Evolutionary conservation across 2,888 invertebrate species (phyloP).

Genomic region (Lucinisca nassula): DNA sequence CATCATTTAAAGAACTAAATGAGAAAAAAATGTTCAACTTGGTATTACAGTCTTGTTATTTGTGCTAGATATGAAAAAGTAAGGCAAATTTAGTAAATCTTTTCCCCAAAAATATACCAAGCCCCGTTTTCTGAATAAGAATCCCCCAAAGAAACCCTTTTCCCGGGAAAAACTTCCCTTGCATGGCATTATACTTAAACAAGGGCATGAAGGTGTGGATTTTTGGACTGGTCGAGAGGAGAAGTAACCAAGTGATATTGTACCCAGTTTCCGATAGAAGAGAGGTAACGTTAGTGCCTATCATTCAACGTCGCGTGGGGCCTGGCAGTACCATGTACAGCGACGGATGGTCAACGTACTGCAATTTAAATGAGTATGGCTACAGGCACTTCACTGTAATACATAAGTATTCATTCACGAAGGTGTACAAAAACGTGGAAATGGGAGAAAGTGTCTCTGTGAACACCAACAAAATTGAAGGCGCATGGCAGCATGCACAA

Average conservation of each 20-base stretch:
- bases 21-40: too few species aligned
- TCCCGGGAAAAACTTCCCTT: too few species aligned
- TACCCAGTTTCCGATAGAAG: constrained; percentile 26
- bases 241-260: constrained; percentile 32
- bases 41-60: too few species aligned
- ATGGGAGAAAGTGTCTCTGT: constrained; percentile 21
- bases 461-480: constrained; percentile 41
- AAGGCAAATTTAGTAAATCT: too few species aligned
- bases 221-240: constrained; percentile 47
- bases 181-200: too few species aligned
- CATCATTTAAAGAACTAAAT: too few species aligned
- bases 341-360: constrained; percentile 35
- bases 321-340: constrained; percentile 32
- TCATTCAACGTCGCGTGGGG: constrained; percentile 36
- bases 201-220: constrained; percentile 54
- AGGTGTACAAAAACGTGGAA: constrained; percentile 23
- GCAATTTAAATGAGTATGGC: constrained; percentile 14
- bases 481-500: constrained; percentile 59
- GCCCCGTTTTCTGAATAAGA: too few species aligned
- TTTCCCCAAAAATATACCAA: too few species aligned
- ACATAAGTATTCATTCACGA: constrained; percentile 30
- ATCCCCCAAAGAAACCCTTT: too few species aligned
- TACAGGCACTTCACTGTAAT: constrained; percentile 41
- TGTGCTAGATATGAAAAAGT: too few species aligned
- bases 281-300: background rate